These are phyloP conservation scores for Sinhomidia bicolor DNA, from an alignment of 2,888 invertebrate species.

Conservation along the genomic window DNA sequence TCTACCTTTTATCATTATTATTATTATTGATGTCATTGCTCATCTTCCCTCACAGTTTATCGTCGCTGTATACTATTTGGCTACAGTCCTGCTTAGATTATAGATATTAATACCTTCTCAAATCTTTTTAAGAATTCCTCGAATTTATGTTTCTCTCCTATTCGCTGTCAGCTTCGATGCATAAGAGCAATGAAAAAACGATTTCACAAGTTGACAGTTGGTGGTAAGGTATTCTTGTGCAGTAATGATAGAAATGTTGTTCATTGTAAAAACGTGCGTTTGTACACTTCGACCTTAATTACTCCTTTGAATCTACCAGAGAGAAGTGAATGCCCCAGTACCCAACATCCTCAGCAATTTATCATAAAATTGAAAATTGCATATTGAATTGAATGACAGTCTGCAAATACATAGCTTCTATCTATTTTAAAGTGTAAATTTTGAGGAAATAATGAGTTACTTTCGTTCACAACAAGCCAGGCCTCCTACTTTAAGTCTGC, in stretches of 20 bases:
- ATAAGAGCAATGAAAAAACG: constrained; percentile 2
- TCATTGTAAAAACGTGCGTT: too few relatives aligned
- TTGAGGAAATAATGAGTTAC: too few relatives aligned
- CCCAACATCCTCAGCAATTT: neutral
- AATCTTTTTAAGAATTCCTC: constrained; percentile 16
- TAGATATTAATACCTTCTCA: constrained; percentile 38
- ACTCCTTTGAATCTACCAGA: constrained; percentile 11
- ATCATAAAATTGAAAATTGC: too few relatives aligned
- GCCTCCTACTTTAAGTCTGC: neutral
- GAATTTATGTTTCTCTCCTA: neutral
- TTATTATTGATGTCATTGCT: constrained; percentile 37
- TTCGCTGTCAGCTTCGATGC: neutral
- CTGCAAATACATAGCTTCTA: too few relatives aligned
- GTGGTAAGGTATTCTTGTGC: neutral
- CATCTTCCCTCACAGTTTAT: constrained; percentile 32
- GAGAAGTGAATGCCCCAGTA: neutral
- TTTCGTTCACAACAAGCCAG: neutral
- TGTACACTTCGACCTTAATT: constrained; percentile 50
- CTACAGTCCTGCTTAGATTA: neutral
- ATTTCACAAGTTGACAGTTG: neutral
- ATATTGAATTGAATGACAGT: too few relatives aligned
- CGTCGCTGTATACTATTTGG: neutral
- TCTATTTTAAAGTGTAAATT: too few relatives aligned
- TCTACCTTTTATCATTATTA: too few relatives aligned
- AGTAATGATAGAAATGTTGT: constrained; percentile 12